Evolutionary conservation across 1,140 invertebrate species (phyloP).

Genomic region (Aphelenchoides avenae): DNA sequence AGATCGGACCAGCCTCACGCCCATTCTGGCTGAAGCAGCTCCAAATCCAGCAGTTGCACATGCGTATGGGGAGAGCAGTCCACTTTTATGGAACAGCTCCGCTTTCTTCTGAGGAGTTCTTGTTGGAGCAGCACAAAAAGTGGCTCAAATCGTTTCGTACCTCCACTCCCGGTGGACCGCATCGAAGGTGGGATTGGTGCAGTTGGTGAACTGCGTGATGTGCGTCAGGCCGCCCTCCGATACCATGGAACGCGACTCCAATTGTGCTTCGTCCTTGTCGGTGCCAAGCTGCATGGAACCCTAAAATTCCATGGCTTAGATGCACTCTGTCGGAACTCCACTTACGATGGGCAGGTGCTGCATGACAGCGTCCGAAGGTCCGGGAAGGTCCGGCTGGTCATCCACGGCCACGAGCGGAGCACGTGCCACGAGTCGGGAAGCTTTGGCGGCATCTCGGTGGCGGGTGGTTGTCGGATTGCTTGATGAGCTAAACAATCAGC

Average conservation of each 20-base stretch:
- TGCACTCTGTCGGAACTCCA: neutral
- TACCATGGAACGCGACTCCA: neutral
- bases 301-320: slow-evolving; percentile 3
- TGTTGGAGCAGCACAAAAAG: neutral
- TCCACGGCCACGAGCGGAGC: slow-evolving; percentile 9
- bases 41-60: too few species aligned
- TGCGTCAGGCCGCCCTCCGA: neutral
- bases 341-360: slow-evolving; percentile 12
- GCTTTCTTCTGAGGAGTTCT: too few species aligned
- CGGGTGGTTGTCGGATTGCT: slow-evolving; percentile 22
- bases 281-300: slow-evolving; percentile 9
- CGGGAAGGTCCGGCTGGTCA: slow-evolving; percentile 14
- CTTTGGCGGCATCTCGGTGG: slow-evolving; percentile 11
- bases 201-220: slow-evolving; percentile 17
- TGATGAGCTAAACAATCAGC: too few species aligned
- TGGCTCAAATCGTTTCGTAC: neutral
- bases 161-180: slow-evolving; percentile 15
- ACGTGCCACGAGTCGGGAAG: neutral
- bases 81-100: too few species aligned
- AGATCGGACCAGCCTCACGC: too few species aligned
- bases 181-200: slow-evolving; percentile 19
- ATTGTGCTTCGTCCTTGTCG: neutral
- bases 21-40: too few species aligned
- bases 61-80: too few species aligned
- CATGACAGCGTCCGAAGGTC: neutral